Evolutionary conservation across 2,888 invertebrate species (phyloP).

Genomic region (Thera obeliscata): DNA sequence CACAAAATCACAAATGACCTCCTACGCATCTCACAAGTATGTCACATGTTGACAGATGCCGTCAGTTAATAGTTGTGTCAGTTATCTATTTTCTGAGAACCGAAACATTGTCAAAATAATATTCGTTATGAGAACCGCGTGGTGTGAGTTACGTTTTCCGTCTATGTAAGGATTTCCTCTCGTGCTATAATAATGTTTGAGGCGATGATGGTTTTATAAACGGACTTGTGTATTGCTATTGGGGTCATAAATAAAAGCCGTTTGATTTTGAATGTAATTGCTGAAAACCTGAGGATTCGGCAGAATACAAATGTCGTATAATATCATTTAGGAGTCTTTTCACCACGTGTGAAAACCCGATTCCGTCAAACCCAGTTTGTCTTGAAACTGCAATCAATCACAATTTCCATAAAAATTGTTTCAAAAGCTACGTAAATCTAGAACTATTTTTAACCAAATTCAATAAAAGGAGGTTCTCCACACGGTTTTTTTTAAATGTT

Average conservation of each 20-base stretch:
- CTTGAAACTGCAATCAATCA: too few relatives aligned
- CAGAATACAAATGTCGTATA: too few relatives aligned
- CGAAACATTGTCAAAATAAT: conserved; percentile 13
- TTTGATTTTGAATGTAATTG: not conserved
- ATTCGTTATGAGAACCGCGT: conserved; percentile 6
- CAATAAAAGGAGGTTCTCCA: too few relatives aligned
- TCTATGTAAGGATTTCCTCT: conserved; percentile 7
- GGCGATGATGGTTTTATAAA: conserved; percentile 1
- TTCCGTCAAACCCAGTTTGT: too few relatives aligned
- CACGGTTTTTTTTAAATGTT: too few relatives aligned
- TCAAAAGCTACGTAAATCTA: too few relatives aligned
- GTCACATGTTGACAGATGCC: conserved; percentile 18
- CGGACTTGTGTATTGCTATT: not conserved
- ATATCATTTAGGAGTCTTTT: too few relatives aligned
- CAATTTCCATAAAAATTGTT: too few relatives aligned
- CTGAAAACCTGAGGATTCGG: not conserved
- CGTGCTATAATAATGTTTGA: conserved; percentile 1
- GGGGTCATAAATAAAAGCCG: not conserved
- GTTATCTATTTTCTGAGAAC: conserved; percentile 16
- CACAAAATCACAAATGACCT: conserved; percentile 6
- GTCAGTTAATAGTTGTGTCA: conserved; percentile 10
- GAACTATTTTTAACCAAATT: too few relatives aligned
- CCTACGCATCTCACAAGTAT: conserved; percentile 15
- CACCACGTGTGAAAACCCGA: too few relatives aligned
- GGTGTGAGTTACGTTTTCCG: conserved; percentile 26